Evolutionary conservation across 1,140 invertebrate species (phyloP).

Genomic region (Leucophenga varia): DNA sequence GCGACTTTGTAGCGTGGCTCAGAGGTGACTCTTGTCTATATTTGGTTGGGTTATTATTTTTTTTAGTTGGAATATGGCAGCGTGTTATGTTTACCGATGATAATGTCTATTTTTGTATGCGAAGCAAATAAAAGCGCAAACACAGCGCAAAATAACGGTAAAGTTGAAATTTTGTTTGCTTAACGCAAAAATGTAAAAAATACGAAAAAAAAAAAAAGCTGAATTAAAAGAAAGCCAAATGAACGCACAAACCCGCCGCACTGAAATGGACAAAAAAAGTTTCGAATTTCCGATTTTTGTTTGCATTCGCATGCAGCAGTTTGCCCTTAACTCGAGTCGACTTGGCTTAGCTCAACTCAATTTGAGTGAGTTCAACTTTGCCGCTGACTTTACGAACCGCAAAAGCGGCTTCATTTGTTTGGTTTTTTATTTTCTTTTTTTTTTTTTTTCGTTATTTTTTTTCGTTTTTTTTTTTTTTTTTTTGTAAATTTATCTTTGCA

Average conservation of each 20-base stretch:
- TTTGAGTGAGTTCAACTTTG: conserved; percentile 4
- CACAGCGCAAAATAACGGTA: conserved; percentile 21
- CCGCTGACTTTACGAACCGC: background rate
- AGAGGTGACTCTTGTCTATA: no score
- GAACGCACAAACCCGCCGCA: no score
- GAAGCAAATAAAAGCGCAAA: conserved; percentile 27
- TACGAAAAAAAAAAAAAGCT: conserved; percentile 9
- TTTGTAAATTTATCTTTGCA: conserved; percentile 1
- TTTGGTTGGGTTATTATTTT: no score
- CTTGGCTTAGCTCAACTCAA: background rate
- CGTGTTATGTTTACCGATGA: background rate
- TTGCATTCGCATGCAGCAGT: conserved; percentile 30
- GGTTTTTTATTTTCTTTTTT: conserved; percentile 46
- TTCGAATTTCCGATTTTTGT: conserved; percentile 45
- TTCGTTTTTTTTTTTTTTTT: background rate
- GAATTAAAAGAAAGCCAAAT: no score
- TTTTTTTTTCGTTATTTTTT: conserved; percentile 2
- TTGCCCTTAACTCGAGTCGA: background rate
- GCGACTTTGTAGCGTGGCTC: background rate
- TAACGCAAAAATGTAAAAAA: conserved; percentile 16
- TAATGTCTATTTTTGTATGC: conserved; percentile 12
- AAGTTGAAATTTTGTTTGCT: conserved; percentile 35
- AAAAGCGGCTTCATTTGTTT: conserved; percentile 33
- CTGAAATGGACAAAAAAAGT: conserved; percentile 16
- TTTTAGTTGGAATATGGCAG: no score